Evolutionary conservation across 2,888 invertebrate species (phyloP).

Genomic region (Petrolisthes cinctipes): DNA sequence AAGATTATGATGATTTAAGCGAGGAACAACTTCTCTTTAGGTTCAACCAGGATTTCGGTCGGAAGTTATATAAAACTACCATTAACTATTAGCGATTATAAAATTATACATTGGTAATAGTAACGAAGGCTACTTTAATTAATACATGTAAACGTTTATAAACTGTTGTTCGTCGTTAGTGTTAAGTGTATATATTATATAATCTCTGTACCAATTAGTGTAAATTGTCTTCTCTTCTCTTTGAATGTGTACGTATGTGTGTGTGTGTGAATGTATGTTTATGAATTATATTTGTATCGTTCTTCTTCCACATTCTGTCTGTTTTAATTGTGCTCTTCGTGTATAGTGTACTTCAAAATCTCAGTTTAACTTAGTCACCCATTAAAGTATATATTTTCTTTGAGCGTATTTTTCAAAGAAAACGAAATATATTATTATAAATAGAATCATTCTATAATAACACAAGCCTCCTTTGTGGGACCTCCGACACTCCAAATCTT

Average conservation of each 20-base stretch:
- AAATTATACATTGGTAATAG: background rate
- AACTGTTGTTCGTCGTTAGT: no score
- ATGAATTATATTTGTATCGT: background rate
- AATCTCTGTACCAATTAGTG: background rate
- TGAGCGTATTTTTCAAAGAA: background rate
- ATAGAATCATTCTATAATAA: no score
- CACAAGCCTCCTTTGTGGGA: no score
- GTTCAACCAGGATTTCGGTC: slow-evolving; percentile 46
- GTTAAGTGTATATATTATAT: background rate
- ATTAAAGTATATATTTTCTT: background rate
- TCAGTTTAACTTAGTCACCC: background rate
- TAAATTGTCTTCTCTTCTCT: no score
- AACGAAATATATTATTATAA: background rate
- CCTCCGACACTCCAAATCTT: no score
- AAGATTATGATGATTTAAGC: background rate
- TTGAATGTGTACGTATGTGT: background rate
- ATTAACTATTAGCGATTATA: background rate
- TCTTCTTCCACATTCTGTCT: background rate
- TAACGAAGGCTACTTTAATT: no score
- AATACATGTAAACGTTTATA: no score
- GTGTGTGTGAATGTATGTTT: background rate
- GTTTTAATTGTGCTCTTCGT: background rate
- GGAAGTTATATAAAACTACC: slow-evolving; percentile 20
- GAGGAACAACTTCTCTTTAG: slow-evolving; percentile 27
- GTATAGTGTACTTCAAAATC: background rate